Evolutionary conservation across 2,113 vertebrate genomes (phyloP).

Genomic region (Laticauda laticaudata): DNA sequence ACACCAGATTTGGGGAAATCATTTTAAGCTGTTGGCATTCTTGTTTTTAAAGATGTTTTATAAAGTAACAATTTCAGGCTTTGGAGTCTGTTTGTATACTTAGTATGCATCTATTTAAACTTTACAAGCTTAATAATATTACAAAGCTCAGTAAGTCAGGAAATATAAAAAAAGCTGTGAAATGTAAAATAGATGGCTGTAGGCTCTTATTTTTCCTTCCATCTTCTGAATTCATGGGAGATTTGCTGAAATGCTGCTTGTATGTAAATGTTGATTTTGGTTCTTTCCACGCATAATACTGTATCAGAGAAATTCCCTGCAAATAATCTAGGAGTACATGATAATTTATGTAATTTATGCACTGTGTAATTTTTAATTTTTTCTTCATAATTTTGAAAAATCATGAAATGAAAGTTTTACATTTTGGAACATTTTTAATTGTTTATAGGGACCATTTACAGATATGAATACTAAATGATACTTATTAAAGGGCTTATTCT

Average conservation of each 20-base stretch:
- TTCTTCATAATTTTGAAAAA: neutral
- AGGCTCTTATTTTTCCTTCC: neutral
- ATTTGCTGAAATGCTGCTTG: neutral
- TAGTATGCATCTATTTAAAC: neutral
- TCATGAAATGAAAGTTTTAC: neutral
- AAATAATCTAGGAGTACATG: neutral
- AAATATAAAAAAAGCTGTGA: neutral
- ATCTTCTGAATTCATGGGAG: neutral
- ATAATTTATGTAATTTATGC: neutral
- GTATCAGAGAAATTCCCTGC: conserved; percentile 3
- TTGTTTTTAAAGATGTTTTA: conserved; percentile 6
- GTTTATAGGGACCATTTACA: neutral
- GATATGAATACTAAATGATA: neutral
- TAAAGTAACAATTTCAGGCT: neutral
- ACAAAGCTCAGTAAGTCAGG: neutral
- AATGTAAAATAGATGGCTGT: neutral
- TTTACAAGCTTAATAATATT: neutral
- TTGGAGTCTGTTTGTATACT: neutral
- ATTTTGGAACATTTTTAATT: neutral
- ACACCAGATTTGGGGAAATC: neutral
- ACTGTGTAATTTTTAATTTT: neutral
- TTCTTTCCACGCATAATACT: neutral
- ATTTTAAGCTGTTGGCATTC: neutral
- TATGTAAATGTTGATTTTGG: neutral
- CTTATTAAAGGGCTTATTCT: neutral